Conservation (phyloP, 2,797 vertebrate genomes). For the Ctenochaetus hawaiiensis region DNA sequence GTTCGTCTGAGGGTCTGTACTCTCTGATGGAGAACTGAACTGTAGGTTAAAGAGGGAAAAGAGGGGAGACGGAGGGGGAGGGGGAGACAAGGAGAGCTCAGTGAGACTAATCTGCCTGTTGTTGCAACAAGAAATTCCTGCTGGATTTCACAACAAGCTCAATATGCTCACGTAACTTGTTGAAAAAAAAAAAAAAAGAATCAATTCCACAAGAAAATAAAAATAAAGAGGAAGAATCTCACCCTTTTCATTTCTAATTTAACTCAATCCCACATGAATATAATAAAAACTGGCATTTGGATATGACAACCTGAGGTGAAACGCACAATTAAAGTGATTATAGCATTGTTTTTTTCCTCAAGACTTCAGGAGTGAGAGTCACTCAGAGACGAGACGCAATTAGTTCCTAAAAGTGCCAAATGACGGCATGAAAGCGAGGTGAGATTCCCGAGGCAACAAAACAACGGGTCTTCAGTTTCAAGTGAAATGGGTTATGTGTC, state of each 20-base stretch:
- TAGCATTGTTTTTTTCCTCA: constrained; percentile 23
- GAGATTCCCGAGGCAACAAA: constrained; percentile 47
- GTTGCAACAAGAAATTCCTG: constrained; percentile 74
- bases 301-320: constrained; percentile 32
- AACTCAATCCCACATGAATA: constrained; percentile 18
- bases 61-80: background rate
- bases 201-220: constrained; percentile 5
- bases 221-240: background rate
- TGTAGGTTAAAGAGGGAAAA: constrained; percentile 42
- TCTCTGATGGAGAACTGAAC: constrained; percentile 78
- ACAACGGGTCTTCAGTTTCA: constrained; percentile 36
- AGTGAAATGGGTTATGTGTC: constrained; percentile 24
- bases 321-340: constrained; percentile 40
- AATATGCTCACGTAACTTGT: constrained; percentile 56
- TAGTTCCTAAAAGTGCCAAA: constrained; percentile 31
- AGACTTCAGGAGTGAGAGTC: constrained; percentile 22
- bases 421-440: constrained; percentile 40
- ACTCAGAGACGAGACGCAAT: constrained; percentile 37
- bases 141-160: constrained; percentile 70
- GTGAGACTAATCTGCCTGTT: constrained; percentile 69
- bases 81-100: constrained; percentile 33
- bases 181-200: constrained; percentile 8
- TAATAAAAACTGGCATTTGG: constrained; percentile 21
- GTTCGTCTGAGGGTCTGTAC: constrained; percentile 74
- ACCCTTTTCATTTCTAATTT: constrained; percentile 46